These are phyloP conservation scores for Lophotis ruficrista DNA, from an alignment of 2,113 vertebrate species.

Conservation along the genomic window DNA sequence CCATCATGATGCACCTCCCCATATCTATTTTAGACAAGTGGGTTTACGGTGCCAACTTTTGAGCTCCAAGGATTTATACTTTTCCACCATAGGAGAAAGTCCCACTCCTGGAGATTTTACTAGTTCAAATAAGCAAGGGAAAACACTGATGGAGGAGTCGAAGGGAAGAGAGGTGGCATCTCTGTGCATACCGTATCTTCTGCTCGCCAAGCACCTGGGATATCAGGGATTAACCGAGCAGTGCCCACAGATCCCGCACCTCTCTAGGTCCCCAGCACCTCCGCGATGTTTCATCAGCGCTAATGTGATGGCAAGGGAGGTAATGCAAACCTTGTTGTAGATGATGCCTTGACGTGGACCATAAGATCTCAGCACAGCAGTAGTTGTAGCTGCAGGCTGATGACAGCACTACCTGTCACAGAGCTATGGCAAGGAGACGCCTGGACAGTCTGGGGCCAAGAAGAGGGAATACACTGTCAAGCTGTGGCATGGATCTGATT, in stretches of 20 bases:
- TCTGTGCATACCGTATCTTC: fast-evolving
- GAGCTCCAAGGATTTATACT: not conserved
- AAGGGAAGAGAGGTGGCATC: not conserved
- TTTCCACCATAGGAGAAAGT: not conserved
- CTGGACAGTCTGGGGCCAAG: not conserved
- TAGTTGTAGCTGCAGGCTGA: not conserved
- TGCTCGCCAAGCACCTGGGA: not conserved
- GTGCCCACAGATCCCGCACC: not conserved
- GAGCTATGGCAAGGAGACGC: not conserved
- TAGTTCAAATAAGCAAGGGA: not conserved
- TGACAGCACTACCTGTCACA: not conserved
- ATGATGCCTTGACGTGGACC: not conserved
- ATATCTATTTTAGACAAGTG: not conserved
- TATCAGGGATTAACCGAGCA: not conserved
- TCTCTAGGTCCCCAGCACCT: not conserved
- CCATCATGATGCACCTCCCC: not conserved
- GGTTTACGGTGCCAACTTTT: not conserved
- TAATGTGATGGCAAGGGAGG: not conserved
- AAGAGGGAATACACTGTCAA: not conserved
- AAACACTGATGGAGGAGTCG: not conserved
- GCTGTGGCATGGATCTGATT: conserved; percentile 11
- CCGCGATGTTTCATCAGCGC: fast-evolving
- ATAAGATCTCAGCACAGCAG: not conserved
- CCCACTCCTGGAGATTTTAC: not conserved
- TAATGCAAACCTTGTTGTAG: not conserved